Evolutionary conservation across 2,797 vertebrate species (phyloP).

Genomic region (Pyrocephalus nanus): DNA sequence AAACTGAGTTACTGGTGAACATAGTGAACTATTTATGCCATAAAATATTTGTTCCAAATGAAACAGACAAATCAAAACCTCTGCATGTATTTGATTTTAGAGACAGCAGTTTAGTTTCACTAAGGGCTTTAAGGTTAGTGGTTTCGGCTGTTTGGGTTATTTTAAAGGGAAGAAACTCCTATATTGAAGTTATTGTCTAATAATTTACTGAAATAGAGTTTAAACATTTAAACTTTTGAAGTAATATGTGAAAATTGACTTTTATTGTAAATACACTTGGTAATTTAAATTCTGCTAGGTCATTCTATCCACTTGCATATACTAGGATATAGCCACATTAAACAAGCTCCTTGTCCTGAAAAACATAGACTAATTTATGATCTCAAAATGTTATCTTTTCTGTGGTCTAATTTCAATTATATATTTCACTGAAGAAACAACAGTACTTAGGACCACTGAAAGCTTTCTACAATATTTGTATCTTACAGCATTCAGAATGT

Average conservation of each 20-base stretch:
- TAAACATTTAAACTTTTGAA: slow-evolving; percentile 9
- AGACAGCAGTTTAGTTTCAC: background rate
- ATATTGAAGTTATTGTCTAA: background rate
- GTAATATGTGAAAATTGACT: background rate
- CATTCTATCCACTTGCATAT: background rate
- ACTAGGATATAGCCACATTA: background rate
- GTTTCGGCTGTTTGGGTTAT: background rate
- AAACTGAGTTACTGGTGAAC: background rate
- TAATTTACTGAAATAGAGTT: background rate
- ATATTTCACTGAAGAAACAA: background rate
- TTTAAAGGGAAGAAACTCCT: background rate
- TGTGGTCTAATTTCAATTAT: background rate
- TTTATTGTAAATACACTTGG: background rate
- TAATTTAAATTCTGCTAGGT: background rate
- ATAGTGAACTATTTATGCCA: background rate
- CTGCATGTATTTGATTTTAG: background rate
- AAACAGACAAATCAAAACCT: background rate
- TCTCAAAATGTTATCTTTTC: background rate
- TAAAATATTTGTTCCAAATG: background rate
- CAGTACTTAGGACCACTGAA: background rate
- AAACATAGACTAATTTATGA: background rate
- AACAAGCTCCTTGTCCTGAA: background rate
- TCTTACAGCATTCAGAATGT: background rate
- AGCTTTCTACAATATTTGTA: background rate
- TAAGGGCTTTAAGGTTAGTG: background rate